Evolutionary conservation across 2,888 invertebrate species (phyloP).

Genomic region (Gnatocerus cornutus): DNA sequence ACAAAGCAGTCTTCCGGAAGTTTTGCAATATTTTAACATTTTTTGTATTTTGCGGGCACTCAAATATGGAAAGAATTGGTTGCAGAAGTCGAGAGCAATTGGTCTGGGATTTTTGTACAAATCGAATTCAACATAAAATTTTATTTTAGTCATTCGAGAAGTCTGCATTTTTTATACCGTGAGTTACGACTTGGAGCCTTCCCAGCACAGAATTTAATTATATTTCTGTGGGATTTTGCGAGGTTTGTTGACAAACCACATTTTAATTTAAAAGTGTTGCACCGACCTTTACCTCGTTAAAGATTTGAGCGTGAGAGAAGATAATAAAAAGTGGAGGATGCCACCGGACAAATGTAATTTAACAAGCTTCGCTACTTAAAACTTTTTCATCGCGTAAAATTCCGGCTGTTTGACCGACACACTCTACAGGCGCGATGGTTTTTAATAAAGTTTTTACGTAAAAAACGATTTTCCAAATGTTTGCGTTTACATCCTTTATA

Average conservation of each 20-base stretch:
- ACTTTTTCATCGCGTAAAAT: too few relatives aligned
- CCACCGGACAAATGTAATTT: too few relatives aligned
- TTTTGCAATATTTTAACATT: conserved; percentile 1
- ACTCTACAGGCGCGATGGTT: too few relatives aligned
- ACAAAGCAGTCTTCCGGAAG: background rate
- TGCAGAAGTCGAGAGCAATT: conserved; percentile 3
- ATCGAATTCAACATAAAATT: conserved; percentile 3
- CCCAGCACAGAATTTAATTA: too few relatives aligned
- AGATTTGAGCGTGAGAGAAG: background rate
- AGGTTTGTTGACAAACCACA: too few relatives aligned
- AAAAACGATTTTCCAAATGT: too few relatives aligned
- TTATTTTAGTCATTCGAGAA: background rate
- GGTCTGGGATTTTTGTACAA: background rate
- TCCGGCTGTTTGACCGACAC: too few relatives aligned
- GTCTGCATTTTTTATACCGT: background rate
- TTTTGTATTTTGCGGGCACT: background rate
- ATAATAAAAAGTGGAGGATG: background rate
- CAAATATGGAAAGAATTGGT: background rate
- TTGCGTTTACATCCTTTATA: too few relatives aligned
- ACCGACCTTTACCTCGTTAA: background rate
- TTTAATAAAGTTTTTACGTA: too few relatives aligned
- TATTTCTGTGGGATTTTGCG: too few relatives aligned
- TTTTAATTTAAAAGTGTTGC: conserved; percentile 3
- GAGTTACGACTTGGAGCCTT: too few relatives aligned
- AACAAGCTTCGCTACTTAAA: too few relatives aligned